Conservation (phyloP, 2,888 invertebrate species). For the Octonoba sinensis region DNA sequence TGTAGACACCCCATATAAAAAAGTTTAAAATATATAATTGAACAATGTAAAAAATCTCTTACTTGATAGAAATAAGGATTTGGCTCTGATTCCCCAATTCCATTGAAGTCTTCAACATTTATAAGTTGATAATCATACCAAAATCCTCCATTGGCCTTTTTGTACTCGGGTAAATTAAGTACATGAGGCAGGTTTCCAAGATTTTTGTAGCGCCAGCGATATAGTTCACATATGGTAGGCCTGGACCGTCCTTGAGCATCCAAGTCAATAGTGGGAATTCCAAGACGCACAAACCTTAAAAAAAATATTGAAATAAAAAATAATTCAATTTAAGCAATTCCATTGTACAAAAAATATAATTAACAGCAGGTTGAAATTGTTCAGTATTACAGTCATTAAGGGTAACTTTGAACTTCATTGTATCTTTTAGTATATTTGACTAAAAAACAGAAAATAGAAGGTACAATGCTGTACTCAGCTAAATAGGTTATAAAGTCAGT, state of each 20-base stretch:
- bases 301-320: background rate
- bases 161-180: conserved; percentile 84
- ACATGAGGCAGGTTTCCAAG: conserved; percentile 96
- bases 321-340: background rate
- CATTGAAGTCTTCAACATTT: conserved; percentile 96
- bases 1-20: too few species aligned
- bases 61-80: conserved; percentile 99
- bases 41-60: conserved; percentile 44
- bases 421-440: too few species aligned
- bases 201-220: conserved; percentile 96
- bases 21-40: background rate
- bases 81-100: conserved; percentile 96
- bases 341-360: background rate
- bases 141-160: conserved; percentile 92
- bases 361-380: background rate
- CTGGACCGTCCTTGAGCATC: conserved; percentile 98
- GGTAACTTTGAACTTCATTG: too few species aligned
- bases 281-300: conserved; percentile 84
- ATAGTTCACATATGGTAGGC: conserved; percentile 90
- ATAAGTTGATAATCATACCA: conserved; percentile 93
- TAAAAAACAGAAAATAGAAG: too few species aligned
- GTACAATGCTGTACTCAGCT: too few species aligned
- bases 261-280: conserved; percentile 96
- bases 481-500: too few species aligned
- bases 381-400: too few species aligned